phyloP scores from a whole-genome alignment of 2,113 vertebrate species.

The Callospermophilus lateralis region DNA sequence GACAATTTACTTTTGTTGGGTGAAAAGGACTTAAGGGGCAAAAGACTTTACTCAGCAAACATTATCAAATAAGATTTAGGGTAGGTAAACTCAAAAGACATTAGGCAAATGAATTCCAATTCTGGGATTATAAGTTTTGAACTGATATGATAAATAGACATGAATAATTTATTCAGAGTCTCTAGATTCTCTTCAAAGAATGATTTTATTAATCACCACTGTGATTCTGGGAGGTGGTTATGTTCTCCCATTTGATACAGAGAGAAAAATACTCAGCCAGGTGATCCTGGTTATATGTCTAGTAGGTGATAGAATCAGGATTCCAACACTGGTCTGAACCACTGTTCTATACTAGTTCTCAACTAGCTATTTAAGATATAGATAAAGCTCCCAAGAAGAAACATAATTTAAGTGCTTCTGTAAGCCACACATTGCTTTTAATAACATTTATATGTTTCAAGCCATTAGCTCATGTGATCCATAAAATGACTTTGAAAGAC shows the following conservation, averaged over 20 bases:
- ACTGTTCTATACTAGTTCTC: neutral
- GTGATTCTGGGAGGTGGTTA: neutral
- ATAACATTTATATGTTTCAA: neutral
- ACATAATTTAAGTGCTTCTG: neutral
- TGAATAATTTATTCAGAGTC: neutral
- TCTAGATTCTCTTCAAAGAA: neutral
- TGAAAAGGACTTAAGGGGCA: neutral
- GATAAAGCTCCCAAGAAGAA: neutral
- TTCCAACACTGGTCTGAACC: neutral
- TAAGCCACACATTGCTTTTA: neutral
- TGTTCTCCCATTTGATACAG: neutral
- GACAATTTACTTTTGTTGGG: neutral
- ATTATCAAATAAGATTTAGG: neutral
- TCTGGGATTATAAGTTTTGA: neutral
- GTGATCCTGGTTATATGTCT: neutral
- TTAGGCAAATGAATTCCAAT: neutral
- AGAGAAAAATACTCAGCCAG: neutral
- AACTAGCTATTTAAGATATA: neutral
- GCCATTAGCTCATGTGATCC: neutral
- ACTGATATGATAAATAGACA: slow-evolving; percentile 4
- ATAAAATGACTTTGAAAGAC: neutral
- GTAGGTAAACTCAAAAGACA: neutral
- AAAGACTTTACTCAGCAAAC: neutral
- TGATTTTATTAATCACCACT: neutral
- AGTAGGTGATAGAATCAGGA: neutral